Evolutionary conservation across 2,113 vertebrate genomes (phyloP).

Genomic region (Candoia aspera): DNA sequence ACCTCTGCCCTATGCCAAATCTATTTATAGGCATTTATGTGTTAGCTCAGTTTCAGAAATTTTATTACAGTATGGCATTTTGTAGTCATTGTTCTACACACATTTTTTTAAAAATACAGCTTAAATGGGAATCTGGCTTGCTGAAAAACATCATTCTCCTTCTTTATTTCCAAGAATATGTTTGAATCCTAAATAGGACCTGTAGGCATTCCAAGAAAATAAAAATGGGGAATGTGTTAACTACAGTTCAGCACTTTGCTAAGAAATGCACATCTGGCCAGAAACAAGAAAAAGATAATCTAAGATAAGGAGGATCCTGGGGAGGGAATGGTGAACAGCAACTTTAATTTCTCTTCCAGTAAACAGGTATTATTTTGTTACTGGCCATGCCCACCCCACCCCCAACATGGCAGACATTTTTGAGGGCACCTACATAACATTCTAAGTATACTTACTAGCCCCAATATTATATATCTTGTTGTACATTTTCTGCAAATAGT

Average conservation of each 20-base stretch:
- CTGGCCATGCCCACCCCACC: not conserved
- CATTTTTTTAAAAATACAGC: not conserved
- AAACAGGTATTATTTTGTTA: not conserved
- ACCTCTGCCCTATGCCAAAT: conserved; percentile 16
- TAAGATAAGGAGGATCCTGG: not conserved
- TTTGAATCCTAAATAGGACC: not conserved
- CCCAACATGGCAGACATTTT: not conserved
- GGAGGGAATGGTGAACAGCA: not conserved
- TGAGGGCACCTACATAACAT: not conserved
- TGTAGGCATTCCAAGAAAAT: not conserved
- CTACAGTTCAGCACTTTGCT: not conserved
- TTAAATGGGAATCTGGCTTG: not conserved
- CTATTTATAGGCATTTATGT: conserved; percentile 22
- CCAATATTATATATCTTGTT: not conserved
- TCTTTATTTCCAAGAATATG: not conserved
- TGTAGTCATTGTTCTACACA: not conserved
- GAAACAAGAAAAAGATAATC: not conserved
- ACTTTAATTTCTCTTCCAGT: not conserved
- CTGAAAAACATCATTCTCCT: not conserved
- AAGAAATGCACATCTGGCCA: not conserved
- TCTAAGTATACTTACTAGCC: not conserved
- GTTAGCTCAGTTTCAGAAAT: conserved; percentile 27
- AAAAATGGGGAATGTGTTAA: not conserved
- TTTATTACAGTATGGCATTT: conserved; percentile 10
- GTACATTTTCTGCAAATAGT: not conserved